Base-by-base conservation (phyloP, 2,113 vertebrate species). In the Aspidoscelis tigris region DNA sequence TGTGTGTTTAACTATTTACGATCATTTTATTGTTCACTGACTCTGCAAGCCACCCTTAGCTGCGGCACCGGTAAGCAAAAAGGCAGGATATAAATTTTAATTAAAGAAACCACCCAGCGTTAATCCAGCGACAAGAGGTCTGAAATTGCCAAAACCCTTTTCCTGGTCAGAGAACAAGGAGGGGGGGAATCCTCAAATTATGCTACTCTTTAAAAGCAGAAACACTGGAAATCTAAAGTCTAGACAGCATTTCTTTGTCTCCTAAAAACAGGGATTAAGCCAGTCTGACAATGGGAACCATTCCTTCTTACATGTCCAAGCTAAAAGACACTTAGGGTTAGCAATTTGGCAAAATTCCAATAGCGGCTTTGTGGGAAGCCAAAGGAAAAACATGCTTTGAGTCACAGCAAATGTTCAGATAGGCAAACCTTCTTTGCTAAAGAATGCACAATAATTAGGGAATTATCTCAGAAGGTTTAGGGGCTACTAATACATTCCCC, bases 321-420 rank as follows among this genome's bases (percentile, higher is more conserved):
- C 73, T n/a, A 53, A 85, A 80, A 91, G 84, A 82, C 75, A 82
- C 76, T 87, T 39, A 6, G 83, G 84, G 80, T 78, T 83, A 33
- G 88, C 86, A 84, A 81, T 70, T 68, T 92, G 92, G 87, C 90
- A 55, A 53, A 22, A n/a, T 1, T 89, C 90, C 91, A 93, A 82
- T 78, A 86, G 66, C 76, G 33, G 80, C 86, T 88, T 90, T 76
- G 43, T 65, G 80, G 68, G 7, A 88, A 72, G 87, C 61, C 41
- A 70, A 90, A 91, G 81, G 44, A 89, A 91, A 84, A 76, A 58
- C 83, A 77, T 14, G 39, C 79, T 88, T 55, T 65, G 33, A 89
- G 90, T 91, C 91, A 84, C 55, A 88, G 82, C 84, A 90, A 88
- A 92, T 90, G 90, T 33, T 33, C 33, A 33, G 33, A 33, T 33